Conservation (phyloP, 92 coral and sea anemone species). For the Zoanthus sociatus region DNA sequence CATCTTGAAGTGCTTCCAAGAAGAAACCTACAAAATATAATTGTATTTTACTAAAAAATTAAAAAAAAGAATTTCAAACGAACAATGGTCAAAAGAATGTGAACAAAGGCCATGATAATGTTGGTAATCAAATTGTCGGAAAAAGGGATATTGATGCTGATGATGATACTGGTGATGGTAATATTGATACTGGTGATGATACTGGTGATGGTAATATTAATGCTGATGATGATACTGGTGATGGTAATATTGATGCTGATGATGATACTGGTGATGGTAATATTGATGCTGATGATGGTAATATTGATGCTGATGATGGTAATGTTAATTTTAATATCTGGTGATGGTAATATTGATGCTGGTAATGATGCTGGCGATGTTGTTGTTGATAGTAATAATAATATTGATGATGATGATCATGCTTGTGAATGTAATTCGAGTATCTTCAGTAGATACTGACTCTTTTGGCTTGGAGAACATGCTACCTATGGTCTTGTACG, state of each 20-base stretch:
- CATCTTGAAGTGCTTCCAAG: conserved; percentile 25
- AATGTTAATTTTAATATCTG: background rate
- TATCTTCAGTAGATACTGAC: too few relatives aligned
- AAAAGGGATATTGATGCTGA: background rate
- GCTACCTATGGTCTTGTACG: too few relatives aligned
- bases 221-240: background rate
- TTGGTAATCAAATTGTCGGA: background rate
- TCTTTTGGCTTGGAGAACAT: too few relatives aligned
- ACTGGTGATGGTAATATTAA: background rate
- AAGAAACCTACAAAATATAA: conserved; percentile 18
- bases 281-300: background rate
- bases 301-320: background rate
- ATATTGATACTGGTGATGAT: background rate
- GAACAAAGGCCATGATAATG: background rate
- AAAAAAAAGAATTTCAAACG: background rate
- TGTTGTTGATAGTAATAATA: background rate
- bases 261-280: background rate
- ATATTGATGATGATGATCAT: background rate
- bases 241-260: background rate
- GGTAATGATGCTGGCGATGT: background rate
- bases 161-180: background rate
- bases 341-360: background rate
- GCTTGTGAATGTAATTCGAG: background rate
- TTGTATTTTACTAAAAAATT: background rate
- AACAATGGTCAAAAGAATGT: background rate